A percentile compares a stretch with the other conserved stretches of the same genome.
Conservation (phyloP, 2,888 invertebrate genomes). For the Caenorhabditis angaria region DNA sequence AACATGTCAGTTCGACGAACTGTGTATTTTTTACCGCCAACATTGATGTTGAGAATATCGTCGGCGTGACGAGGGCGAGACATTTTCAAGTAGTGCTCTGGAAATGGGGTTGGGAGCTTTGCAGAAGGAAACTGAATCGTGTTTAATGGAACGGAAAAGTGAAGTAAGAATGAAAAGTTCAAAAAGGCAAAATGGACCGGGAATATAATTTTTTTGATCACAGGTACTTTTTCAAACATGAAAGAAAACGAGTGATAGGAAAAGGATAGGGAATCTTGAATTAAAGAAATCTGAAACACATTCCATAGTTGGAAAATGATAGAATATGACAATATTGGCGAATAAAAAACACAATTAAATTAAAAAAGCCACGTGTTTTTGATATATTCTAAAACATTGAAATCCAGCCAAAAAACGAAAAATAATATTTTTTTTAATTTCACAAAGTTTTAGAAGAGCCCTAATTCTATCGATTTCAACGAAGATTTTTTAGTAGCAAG, state of each 20-base stretch:
- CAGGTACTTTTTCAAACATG: background rate
- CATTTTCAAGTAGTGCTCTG: conserved; percentile 36
- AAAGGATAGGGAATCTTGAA: no score
- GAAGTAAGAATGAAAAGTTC: background rate
- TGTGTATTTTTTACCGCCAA: conserved; percentile 72
- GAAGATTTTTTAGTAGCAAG: no score
- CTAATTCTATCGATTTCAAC: no score
- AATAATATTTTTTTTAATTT: no score
- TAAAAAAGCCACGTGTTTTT: no score
- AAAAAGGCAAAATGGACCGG: background rate
- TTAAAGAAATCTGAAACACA: no score
- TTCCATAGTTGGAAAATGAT: no score
- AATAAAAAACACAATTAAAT: no score
- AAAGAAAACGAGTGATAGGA: background rate
- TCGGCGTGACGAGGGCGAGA: conserved; percentile 64
- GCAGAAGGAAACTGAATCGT: no score
- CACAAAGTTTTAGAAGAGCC: no score
- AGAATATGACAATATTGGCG: no score
- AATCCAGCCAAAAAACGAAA: conserved; percentile 9
- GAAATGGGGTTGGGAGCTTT: background rate
- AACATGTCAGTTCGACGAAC: conserved; percentile 67
- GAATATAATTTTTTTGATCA: background rate
- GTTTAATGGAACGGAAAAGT: background rate
- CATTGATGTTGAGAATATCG: conserved; percentile 71
- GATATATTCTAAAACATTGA: no score